Base-by-base conservation (phyloP, 2,113 vertebrate genomes). In the Odocoileus virginianus region DNA sequence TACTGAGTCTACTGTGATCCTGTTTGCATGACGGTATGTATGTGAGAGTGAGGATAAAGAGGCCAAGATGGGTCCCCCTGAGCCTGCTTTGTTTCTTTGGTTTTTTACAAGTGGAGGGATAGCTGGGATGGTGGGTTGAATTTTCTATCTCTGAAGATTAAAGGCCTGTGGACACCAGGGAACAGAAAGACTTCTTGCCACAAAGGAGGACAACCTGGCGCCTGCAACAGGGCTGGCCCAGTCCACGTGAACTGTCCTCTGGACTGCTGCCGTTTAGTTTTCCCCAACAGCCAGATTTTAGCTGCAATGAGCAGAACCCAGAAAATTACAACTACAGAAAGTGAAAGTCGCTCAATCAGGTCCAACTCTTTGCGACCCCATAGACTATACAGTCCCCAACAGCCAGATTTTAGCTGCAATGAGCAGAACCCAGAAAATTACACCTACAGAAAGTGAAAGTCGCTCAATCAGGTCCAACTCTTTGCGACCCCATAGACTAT, bases 1-100 rank as follows among this genome's bases (percentile, higher is more conserved):
- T 52, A 30, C 33, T 64, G 79, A 74, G 33, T 27, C 83, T 74
- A 14, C 47, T 47, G 2, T 92, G 50, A 89, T 74, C 27, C 13
- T 61, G 7, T 9, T 89, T 89, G 27, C 27, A 11, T 16, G 3
- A 79, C 0, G 0, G 4, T 23, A 15, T 91, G 15, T 30, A 9
- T 67, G 10, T 89, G 54, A 86, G 12, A 82, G 50, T 82, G 23
- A 87, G 78, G 83, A 54, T 81, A 76, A 45, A 30, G 79, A 92
- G 23, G 13, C 54, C 67, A 45, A 82, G 67, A 30, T 61, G 27
- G 60, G 9, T 14, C 3, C 2, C n/a, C 7, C 21, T 61, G 21
- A 60, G 5, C 43, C 3, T 10, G 40, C n/a, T 90, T 95, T 2
- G 7, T 47, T 47, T 85, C 40, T 47, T 87, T 71, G 43, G 33